A percentile compares a stretch with the other conserved stretches of the same genome.
phyloP scores from a whole-genome alignment of 2,888 invertebrate genomes.

The Cactoblastis cactorum region DNA sequence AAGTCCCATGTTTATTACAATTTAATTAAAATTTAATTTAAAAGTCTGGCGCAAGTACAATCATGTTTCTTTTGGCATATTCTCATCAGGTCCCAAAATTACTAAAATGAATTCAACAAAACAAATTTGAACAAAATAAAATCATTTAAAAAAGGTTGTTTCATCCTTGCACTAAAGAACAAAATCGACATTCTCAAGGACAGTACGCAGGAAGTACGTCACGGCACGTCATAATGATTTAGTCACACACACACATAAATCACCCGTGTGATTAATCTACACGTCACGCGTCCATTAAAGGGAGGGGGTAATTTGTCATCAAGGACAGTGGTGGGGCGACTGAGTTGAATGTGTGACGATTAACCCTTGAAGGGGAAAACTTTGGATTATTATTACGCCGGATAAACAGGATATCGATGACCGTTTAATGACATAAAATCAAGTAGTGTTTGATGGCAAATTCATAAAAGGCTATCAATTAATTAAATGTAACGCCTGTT shows the following conservation, averaged over 20 bases:
- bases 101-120: background rate
- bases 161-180: background rate
- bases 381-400: too few relatives aligned
- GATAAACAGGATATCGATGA: too few relatives aligned
- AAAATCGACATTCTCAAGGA: background rate
- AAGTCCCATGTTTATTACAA: too few relatives aligned
- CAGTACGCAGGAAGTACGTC: background rate
- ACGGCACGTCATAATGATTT: slow-evolving; percentile 2
- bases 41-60: too few relatives aligned
- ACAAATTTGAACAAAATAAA: background rate
- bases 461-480: too few relatives aligned
- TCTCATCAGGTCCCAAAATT: too few relatives aligned
- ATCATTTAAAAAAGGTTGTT: too few relatives aligned
- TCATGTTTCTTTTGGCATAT: too few relatives aligned
- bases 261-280: slow-evolving; percentile 7
- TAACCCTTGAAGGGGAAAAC: background rate
- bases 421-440: too few relatives aligned
- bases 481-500: too few relatives aligned
- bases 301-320: slow-evolving; percentile 6
- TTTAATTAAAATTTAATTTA: too few relatives aligned
- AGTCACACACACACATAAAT: slow-evolving; percentile 6
- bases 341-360: background rate
- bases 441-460: too few relatives aligned
- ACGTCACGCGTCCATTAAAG: background rate
- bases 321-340: background rate